Evolutionary conservation across 2,797 vertebrate species (phyloP), one percentile per base, ranked within the genome.

Genomic region (Neoniphon sammara): DNA sequence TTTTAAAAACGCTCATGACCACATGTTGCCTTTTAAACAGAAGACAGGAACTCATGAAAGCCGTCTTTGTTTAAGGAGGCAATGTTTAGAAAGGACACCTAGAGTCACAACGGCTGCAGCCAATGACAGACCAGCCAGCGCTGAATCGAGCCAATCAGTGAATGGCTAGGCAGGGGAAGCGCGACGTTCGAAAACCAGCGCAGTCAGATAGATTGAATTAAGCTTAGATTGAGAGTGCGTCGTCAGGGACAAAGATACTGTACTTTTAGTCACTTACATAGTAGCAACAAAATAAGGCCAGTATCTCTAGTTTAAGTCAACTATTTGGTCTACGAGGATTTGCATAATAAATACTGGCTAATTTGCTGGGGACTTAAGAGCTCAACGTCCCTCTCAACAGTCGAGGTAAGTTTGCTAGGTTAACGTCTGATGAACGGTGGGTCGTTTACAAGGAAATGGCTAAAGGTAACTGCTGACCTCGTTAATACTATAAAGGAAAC

Each of bases 121-220:
- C 85, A 91, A 91, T 91, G 74, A 79, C 69, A 67, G 4, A 23
- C 7, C 50, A 36, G 47, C 27, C 1, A 6, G 4, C 20, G 8
- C 23, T 12, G 18, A 6, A 15, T 11, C 21, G 25, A 78, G 20
- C 89, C 87, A 92, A 91, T 90, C 80, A 18, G 18, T 4, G 54
- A 46, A 5, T 10, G 12, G 39, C 44, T 49, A 4, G 8, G 15
- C 2, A 7, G n/a, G 2, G 14, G 72, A 75, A 36, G 78, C 81
- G 90, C 91, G 82, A 90, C 69, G 87, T 93, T 93, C 87, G 88
- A 93, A 93, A 81, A 60, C 7, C 15, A 66, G 78, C 5, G 20
- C 34, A 7, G 55, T 15, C 34, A 9, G 54, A 55, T 65, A 25
- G 2, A 27, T 17, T 39, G 2, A 44, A 74, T 23, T 1, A 59